phyloP scores from a whole-genome alignment of 2,888 invertebrate genomes.

The Eupithecia pulchellata region DNA sequence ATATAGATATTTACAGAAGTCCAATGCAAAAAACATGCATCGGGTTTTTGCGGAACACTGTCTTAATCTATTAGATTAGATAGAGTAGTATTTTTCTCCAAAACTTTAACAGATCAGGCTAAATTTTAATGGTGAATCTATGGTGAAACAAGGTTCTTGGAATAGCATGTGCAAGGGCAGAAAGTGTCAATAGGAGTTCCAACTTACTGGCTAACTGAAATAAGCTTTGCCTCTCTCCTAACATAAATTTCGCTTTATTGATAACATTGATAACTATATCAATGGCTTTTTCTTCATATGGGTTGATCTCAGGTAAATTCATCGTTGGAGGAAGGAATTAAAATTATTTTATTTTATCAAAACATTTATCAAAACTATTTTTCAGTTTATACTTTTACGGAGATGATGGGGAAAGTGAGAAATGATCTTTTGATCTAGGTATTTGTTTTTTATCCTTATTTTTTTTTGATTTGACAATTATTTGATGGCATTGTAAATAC shows the following conservation, averaged over 20 bases:
- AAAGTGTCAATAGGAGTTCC: not conserved
- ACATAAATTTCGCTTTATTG: conserved; percentile 64
- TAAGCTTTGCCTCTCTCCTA: conserved; percentile 63
- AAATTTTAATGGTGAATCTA: too few species aligned
- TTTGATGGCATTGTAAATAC: not conserved
- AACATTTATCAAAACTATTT: too few species aligned
- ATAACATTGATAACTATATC: conserved; percentile 67
- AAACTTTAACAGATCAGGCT: too few species aligned
- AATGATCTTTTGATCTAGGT: not conserved
- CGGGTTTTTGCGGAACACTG: not conserved
- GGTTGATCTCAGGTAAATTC: conserved; percentile 63
- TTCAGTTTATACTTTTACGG: too few species aligned
- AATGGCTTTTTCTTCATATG: conserved; percentile 67
- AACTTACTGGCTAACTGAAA: conserved; percentile 64
- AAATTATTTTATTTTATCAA: not conserved
- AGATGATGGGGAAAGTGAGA: too few species aligned
- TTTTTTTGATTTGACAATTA: not conserved
- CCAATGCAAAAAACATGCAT: too few species aligned
- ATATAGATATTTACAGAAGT: too few species aligned
- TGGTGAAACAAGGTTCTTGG: too few species aligned
- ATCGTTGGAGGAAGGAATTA: conserved; percentile 47
- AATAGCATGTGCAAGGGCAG: not conserved
- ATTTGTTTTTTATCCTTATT: not conserved
- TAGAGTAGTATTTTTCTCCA: too few species aligned
- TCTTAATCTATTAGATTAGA: too few species aligned